phyloP scores from a whole-genome alignment of 2,113 vertebrate species.

The Notechis scutatus region DNA sequence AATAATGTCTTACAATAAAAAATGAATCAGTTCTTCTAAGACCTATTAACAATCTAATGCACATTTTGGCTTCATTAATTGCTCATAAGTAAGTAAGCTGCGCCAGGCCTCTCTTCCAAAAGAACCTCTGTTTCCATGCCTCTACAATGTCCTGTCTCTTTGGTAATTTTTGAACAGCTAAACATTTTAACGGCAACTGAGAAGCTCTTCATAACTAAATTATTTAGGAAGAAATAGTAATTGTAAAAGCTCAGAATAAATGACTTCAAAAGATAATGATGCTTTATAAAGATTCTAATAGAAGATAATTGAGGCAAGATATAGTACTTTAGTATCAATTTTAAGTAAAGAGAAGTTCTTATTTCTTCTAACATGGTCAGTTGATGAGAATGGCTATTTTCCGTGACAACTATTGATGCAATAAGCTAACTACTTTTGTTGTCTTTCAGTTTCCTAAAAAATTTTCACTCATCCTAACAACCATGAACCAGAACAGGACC shows the following conservation, averaged over 20 bases:
- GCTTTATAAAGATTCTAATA: neutral
- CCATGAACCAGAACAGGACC: constrained; percentile 31
- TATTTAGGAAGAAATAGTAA: constrained; percentile 19
- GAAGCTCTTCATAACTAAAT: constrained; percentile 54
- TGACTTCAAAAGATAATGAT: constrained; percentile 34
- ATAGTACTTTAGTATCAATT: constrained; percentile 13
- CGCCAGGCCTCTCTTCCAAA: neutral
- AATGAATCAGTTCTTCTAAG: neutral
- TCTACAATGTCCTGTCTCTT: constrained; percentile 20
- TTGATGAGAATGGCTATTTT: neutral
- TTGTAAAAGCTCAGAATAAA: neutral
- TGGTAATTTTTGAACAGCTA: constrained; percentile 42
- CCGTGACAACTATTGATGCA: neutral
- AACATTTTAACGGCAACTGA: constrained; percentile 47
- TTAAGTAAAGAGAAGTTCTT: neutral
- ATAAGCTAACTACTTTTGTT: constrained; percentile 11
- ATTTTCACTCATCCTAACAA: constrained; percentile 37
- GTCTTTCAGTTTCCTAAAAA: constrained; percentile 39
- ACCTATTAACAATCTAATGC: neutral
- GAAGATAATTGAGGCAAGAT: neutral
- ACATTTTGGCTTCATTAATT: constrained; percentile 14
- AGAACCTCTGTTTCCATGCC: neutral
- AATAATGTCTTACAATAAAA: neutral
- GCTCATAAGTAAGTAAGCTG: neutral
- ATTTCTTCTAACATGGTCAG: neutral